Base-by-base conservation (phyloP, 1,140 invertebrate species). In the Drosophila trapezifrons region DNA sequence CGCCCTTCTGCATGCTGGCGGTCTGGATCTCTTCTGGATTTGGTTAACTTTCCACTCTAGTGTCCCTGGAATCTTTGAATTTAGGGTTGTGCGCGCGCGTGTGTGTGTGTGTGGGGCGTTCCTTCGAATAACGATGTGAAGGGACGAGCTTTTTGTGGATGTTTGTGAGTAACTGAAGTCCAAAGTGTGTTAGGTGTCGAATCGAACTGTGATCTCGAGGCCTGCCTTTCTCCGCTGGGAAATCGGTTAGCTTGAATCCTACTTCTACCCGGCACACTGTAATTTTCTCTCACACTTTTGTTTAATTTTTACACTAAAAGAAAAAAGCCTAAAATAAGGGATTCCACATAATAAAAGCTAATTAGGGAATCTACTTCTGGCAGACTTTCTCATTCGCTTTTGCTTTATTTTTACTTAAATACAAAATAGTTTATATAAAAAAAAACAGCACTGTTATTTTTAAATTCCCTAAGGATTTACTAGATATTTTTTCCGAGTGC, bases 1-100 rank as follows among this genome's bases (percentile, higher is more conserved):
- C 74, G 60, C 64, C 64, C 63, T 86, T 85, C 55, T 81, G 82
- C 82, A 85, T 87, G 32, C 17, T 54, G 51, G 0, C 18, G 8
- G 13, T 13, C 7, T 52, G 25, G 4, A 1, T n/a, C 17, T 12
- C 15, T 0, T 10, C 27, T 5, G n/a, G 17, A 15, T 35, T 5
- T n/a, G n/a, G 6, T 0, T 40, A n/a, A n/a, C 59, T 40, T 15
- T 18, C 32, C 25, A 25, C 22, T 35, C n/a, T n/a, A 29, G n/a
- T 59, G 20, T 60, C 22, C 42, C 35, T 58, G n/a, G 12, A 17
- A 55, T 60, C 22, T 32, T 54, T 2, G 57, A 22, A 60, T 60
- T 54, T 63, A 27, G 66, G 27, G 10, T 35, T 56, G 13, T 10
- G 9, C 45, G 49, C 29, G 17, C 35, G 22, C 32, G 49, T 5